Conservation (phyloP, 2,113 vertebrate species). For the Tretioscincus oriximinensis region DNA sequence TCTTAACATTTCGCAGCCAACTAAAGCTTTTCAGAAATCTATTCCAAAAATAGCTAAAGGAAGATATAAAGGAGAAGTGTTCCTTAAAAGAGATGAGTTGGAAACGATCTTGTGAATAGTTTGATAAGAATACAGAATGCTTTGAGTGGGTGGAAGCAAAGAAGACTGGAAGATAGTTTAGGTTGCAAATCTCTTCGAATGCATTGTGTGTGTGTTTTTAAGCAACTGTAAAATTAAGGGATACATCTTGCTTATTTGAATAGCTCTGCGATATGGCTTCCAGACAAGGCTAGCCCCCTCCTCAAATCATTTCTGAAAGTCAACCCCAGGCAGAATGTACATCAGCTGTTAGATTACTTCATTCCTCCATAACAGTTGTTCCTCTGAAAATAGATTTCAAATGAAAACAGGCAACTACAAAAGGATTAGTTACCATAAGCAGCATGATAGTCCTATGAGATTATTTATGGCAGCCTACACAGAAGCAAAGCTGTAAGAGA, state of each 20-base stretch:
- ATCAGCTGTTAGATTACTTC: slow-evolving; percentile 87
- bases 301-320: slow-evolving; percentile 74
- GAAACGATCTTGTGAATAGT: slow-evolving; percentile 28
- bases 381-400: slow-evolving; percentile 88
- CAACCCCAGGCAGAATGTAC: slow-evolving; percentile 79
- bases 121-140: slow-evolving; percentile 41
- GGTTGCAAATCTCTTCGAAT: slow-evolving; percentile 17
- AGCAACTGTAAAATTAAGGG: slow-evolving; percentile 8
- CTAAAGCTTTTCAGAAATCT: slow-evolving; percentile 10
- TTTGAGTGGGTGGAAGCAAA: slow-evolving; percentile 27
- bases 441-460: slow-evolving; percentile 71
- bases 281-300: slow-evolving; percentile 64
- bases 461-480: slow-evolving; percentile 78
- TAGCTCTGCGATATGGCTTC: slow-evolving; percentile 53
- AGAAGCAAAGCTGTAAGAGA: slow-evolving; percentile 59
- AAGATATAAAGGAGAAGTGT: background rate
- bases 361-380: slow-evolving; percentile 84
- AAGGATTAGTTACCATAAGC: slow-evolving; percentile 83
- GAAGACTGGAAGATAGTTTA: slow-evolving; percentile 18
- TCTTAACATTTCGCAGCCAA: slow-evolving; percentile 22
- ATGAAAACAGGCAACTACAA: slow-evolving; percentile 84
- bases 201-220: background rate
- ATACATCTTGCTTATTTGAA: slow-evolving; percentile 36
- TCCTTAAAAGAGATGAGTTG: slow-evolving; percentile 1
- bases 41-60: slow-evolving; percentile 5